Conservation (phyloP, 2,113 vertebrate genomes). For the Micromys minutus region DNA sequence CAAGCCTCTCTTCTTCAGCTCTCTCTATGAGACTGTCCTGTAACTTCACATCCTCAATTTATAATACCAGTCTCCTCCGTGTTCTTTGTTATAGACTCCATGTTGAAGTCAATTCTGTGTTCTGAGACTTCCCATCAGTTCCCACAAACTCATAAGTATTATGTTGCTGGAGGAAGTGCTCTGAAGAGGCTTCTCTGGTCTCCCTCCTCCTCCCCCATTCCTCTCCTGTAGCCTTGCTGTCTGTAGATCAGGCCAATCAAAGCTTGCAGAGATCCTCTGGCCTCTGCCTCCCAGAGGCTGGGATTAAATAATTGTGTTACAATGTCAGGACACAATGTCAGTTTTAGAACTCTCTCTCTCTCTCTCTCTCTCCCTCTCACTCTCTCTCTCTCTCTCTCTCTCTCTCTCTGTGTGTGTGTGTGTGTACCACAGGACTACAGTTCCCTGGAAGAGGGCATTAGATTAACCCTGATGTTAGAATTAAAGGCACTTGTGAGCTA, state of each 20-base stretch:
- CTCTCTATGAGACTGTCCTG: neutral
- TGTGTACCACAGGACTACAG: neutral
- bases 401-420: neutral
- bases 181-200: neutral
- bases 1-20: neutral
- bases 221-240: neutral
- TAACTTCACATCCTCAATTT: neutral
- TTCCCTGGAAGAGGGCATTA: neutral
- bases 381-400: neutral
- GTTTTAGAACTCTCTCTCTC: neutral
- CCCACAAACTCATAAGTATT: neutral
- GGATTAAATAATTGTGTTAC: neutral
- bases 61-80: neutral
- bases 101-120: neutral
- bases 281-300: neutral
- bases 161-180: neutral
- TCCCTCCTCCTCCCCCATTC: neutral
- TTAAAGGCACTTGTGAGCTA: too few species aligned
- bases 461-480: neutral
- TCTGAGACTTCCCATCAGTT: neutral
- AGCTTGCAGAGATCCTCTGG: neutral
- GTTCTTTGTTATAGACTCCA: neutral
- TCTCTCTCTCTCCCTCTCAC: neutral
- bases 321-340: neutral
- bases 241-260: neutral